phyloP scores from a whole-genome alignment of 2,797 vertebrate species.

The Sebastes iracundus region DNA sequence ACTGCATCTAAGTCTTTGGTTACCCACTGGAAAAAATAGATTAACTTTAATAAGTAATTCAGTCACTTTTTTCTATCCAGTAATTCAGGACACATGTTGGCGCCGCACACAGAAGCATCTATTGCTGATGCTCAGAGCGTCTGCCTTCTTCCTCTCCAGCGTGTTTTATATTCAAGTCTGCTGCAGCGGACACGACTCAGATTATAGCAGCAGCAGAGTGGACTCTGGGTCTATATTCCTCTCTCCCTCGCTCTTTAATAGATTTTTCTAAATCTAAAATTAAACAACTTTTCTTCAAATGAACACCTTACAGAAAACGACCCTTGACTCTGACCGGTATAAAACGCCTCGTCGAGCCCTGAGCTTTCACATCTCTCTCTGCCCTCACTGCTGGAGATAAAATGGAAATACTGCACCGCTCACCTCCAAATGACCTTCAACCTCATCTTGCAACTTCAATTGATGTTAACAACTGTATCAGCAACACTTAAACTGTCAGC shows the following conservation, averaged over 20 bases:
- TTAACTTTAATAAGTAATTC: not conserved
- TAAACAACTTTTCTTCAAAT: not conserved
- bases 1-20: not conserved
- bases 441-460: not conserved
- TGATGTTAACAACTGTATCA: not conserved
- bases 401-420: not conserved
- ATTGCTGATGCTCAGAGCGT: slow-evolving; percentile 26
- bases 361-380: not conserved
- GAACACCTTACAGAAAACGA: not conserved
- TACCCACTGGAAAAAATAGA: not conserved
- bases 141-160: not conserved
- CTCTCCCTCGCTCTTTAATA: not conserved
- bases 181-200: not conserved
- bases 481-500: not conserved
- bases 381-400: not conserved
- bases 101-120: not conserved
- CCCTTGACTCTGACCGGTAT: not conserved
- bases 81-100: not conserved
- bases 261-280: not conserved
- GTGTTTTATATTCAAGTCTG: slow-evolving; percentile 29
- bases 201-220: not conserved
- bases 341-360: not conserved
- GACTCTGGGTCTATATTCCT: not conserved
- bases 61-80: not conserved
- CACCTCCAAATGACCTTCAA: not conserved